Conservation (phyloP, 2,888 invertebrate genomes). For the Drosophila acutilabella region DNA sequence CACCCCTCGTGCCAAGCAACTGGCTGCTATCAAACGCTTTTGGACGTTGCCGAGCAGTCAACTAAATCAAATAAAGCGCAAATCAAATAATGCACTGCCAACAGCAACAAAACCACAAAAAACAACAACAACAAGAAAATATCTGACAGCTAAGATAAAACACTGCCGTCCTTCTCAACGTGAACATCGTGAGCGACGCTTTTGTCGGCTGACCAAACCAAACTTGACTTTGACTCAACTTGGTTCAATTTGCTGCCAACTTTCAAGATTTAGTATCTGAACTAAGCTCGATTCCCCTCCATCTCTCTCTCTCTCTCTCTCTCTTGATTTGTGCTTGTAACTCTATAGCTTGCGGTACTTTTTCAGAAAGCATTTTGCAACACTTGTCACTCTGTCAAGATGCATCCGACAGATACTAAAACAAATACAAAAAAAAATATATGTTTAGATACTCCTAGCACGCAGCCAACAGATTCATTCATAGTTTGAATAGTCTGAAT, state of each 20-base stretch:
- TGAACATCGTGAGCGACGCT: constrained; percentile 49
- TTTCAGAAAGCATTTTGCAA: constrained; percentile 51
- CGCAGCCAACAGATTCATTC: constrained; percentile 10
- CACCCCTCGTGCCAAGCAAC: constrained; percentile 7
- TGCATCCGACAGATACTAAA: constrained; percentile 35
- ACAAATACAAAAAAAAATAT: constrained; percentile 19
- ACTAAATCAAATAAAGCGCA: constrained; percentile 68
- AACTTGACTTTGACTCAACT: constrained; percentile 62
- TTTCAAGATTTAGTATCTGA: constrained; percentile 44
- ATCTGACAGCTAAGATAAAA: constrained; percentile 51
- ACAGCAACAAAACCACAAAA: constrained; percentile 8
- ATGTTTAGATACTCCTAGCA: not conserved
- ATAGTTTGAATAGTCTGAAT: constrained; percentile 20
- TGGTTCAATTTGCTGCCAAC: constrained; percentile 40
- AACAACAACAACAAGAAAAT: constrained; percentile 8
- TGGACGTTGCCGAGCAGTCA: constrained; percentile 40
- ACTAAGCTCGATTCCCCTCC: constrained; percentile 7
- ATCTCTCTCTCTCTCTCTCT: not conserved
- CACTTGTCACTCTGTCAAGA: constrained; percentile 67
- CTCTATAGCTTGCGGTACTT: constrained; percentile 46
- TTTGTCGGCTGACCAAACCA: constrained; percentile 65
- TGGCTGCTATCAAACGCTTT: constrained; percentile 56
- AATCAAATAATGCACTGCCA: constrained; percentile 62
- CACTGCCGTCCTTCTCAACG: constrained; percentile 42
- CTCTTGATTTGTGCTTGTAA: constrained; percentile 18